A percentile compares a stretch with the other conserved stretches of the same genome.
These are phyloP conservation scores for Coenonympha arcania DNA, from an alignment of 2,888 invertebrate genomes.

Conservation along the genomic window DNA sequence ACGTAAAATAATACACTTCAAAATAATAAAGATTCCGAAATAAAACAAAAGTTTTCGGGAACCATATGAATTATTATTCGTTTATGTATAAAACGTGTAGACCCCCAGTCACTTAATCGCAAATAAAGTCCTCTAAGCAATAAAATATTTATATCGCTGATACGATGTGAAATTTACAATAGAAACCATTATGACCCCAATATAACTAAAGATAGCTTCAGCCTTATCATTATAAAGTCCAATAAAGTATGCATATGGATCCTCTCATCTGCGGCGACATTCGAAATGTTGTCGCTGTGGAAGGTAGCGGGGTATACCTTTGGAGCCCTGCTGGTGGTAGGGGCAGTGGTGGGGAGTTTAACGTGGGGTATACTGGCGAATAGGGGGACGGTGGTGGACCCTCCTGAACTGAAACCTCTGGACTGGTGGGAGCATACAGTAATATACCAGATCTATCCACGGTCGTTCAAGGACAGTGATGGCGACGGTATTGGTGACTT, in stretches of 20 bases:
- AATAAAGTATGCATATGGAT: neutral
- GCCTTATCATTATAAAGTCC: neutral
- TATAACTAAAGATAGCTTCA: neutral
- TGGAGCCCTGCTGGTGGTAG: neutral
- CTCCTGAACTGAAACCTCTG: constrained; percentile 35
- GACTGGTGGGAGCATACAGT: constrained; percentile 87
- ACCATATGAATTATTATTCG: too few relatives aligned
- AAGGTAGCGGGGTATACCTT: neutral
- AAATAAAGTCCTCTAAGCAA: too few relatives aligned
- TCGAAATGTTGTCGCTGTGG: neutral
- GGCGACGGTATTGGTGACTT: constrained; percentile 89
- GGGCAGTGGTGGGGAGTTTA: neutral
- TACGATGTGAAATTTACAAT: too few relatives aligned
- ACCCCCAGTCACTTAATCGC: too few relatives aligned
- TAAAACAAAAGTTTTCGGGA: too few relatives aligned
- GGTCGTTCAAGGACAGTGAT: constrained; percentile 86
- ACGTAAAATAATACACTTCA: too few relatives aligned
- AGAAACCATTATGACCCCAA: neutral
- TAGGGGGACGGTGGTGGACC: constrained; percentile 21
- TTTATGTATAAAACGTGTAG: too few relatives aligned
- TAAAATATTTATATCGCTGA: too few relatives aligned
- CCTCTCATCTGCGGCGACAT: neutral
- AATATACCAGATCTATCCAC: constrained; percentile 88
- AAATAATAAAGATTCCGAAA: too few relatives aligned
- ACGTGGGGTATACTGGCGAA: neutral